Evolutionary conservation across 1,140 invertebrate genomes (phyloP).

Genomic region (Hylyphantes graminicola): DNA sequence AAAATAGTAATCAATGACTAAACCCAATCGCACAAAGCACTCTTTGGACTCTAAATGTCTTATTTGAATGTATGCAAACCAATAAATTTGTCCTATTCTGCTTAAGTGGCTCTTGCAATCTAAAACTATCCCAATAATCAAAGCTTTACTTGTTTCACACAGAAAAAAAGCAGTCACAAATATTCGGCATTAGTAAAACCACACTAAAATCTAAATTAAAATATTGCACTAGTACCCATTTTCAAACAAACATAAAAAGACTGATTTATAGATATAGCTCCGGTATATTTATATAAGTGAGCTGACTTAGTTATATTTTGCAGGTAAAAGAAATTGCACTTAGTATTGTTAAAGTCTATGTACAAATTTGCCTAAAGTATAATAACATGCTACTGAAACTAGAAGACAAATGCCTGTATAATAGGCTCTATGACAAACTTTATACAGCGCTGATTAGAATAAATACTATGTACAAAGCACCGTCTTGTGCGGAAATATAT

Average conservation of each 20-base stretch:
- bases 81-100: not conserved
- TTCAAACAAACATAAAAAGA: too few species aligned
- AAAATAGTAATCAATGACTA: not conserved
- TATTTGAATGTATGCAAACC: not conserved
- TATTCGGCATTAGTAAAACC: too few species aligned
- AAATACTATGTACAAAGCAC: constrained; percentile 44
- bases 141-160: too few species aligned
- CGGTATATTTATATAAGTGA: too few species aligned
- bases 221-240: too few species aligned
- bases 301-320: too few species aligned
- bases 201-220: too few species aligned
- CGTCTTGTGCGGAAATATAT: constrained; percentile 28
- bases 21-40: not conserved
- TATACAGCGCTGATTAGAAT: constrained; percentile 26
- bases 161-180: too few species aligned
- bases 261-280: too few species aligned
- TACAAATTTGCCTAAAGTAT: constrained; percentile 6
- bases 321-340: not conserved
- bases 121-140: too few species aligned
- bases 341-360: constrained; percentile 21
- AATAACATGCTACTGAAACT: constrained; percentile 2
- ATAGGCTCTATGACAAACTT: constrained; percentile 11
- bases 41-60: not conserved
- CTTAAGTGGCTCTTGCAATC: too few species aligned
- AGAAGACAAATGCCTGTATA: not conserved